Evolutionary conservation across 2,113 vertebrate species (phyloP), one percentile per base, ranked within the genome.

Genomic region (Castor canadensis): DNA sequence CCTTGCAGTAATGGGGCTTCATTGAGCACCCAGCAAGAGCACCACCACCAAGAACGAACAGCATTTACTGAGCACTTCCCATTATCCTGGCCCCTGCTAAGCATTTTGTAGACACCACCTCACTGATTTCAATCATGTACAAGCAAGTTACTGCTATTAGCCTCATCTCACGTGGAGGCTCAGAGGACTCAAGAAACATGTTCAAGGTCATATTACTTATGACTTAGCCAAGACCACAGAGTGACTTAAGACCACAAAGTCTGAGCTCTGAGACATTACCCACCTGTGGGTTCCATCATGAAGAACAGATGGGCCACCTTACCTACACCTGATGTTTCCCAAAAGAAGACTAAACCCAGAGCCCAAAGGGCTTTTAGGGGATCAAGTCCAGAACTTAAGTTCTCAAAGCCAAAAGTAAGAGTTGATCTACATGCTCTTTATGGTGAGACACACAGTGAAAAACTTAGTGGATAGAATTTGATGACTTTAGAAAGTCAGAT

Each of bases 131-230:
- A 40, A 79, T 9, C 35, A 40, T 15, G 56, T 66, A 16, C 6
- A 56, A 40, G 71, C 67, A 91, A 90, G 66, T 58, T 19, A 64
- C 58, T 40, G 9, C 30, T 76, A 86, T 47, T 64, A 93, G 45
- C 86, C 43, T 93, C 81, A 95, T 87, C 93, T 94, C 94, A 73
- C 43, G 95, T 4, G 43, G 79, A 94, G 79, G 64, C 52, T 82
- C 30, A 11, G 43, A 60, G 47, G 67, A 11, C 28, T 88, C 73
- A 72, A 62, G 9, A n/a, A 66, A 69, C 43, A 20, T 87, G 20
- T 32, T 86, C 69, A 60, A 79, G 58, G 86, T 96, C 86, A 75
- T 45, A 32, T 6, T 26, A 45, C 35, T 58, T 64, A 15, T n/a
- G 52, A 76, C 12, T 20, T 17, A 64, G 30, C n/a, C 54, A 82